Evolutionary conservation across 2,888 invertebrate genomes (phyloP).

Genomic region (Drosophila nr. perissopoda): DNA sequence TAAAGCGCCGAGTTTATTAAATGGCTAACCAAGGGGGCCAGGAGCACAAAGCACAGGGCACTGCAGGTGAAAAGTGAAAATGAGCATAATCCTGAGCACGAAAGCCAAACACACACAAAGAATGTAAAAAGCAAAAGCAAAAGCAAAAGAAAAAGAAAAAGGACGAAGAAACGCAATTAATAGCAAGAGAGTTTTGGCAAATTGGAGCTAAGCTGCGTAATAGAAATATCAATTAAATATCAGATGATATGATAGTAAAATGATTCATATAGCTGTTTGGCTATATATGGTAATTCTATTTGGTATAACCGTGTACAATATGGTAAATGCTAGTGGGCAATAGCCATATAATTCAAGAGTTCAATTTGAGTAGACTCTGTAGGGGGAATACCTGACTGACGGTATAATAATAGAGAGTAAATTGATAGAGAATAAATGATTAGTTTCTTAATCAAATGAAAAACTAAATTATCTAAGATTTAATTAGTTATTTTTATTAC

Average conservation of each 20-base stretch:
- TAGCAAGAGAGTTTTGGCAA: not conserved
- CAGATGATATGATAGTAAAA: too few species aligned
- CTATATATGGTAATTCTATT: too few species aligned
- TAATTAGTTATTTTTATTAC: not conserved
- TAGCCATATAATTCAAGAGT: not conserved
- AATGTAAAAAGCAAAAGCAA: not conserved
- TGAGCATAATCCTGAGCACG: slow-evolving; percentile 33
- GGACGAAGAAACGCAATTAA: slow-evolving; percentile 24
- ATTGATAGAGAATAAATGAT: not conserved
- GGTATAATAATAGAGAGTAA: not conserved
- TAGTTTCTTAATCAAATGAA: not conserved
- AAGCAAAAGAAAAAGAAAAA: not conserved
- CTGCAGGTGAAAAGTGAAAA: slow-evolving; percentile 58
- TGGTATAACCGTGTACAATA: not conserved
- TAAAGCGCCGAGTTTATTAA: slow-evolving; percentile 63
- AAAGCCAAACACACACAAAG: slow-evolving; percentile 21
- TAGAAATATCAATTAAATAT: slow-evolving; percentile 51
- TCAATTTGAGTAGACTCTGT: not conserved
- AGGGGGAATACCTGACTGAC: not conserved
- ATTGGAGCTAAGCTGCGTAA: slow-evolving; percentile 29
- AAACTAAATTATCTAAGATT: too few species aligned
- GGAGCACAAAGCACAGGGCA: not conserved
- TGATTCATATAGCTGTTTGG: too few species aligned
- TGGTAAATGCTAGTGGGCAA: not conserved
- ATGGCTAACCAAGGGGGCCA: slow-evolving; percentile 27